Evolutionary conservation across 2,797 vertebrate species (phyloP).

Genomic region (Periophthalmus magnuspinnatus): DNA sequence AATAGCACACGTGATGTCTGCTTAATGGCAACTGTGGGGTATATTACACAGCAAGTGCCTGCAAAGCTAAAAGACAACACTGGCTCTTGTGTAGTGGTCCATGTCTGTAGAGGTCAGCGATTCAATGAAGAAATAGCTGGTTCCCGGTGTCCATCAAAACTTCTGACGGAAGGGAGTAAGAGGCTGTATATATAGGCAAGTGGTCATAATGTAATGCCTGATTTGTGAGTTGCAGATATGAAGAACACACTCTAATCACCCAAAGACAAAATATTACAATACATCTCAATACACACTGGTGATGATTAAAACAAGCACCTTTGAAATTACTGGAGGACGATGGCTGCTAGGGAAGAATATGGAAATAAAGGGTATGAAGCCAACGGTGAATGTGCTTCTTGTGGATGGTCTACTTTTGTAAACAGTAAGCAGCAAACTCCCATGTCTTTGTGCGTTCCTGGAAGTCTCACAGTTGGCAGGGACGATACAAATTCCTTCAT

Average conservation of each 20-base stretch:
- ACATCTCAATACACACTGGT: conserved; percentile 59
- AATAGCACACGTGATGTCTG: not conserved
- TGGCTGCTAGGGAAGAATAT: conserved; percentile 2
- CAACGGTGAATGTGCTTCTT: conserved; percentile 65
- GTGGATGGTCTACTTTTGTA: conserved; percentile 64
- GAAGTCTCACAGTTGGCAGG: conserved; percentile 65
- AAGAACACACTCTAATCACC: conserved; percentile 44
- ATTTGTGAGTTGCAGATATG: conserved; percentile 11
- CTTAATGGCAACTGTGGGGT: not conserved
- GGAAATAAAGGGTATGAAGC: conserved; percentile 27
- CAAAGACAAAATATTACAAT: conserved; percentile 55
- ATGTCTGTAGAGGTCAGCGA: not conserved
- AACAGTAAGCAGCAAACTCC: conserved; percentile 64
- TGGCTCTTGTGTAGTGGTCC: not conserved
- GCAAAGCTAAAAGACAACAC: not conserved
- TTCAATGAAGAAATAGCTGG: not conserved
- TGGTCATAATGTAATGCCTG: conserved; percentile 7
- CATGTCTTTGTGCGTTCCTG: conserved; percentile 38
- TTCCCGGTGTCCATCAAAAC: not conserved
- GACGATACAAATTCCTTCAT: conserved; percentile 45
- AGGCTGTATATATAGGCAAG: not conserved
- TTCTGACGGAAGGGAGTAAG: not conserved
- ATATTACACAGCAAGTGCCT: not conserved
- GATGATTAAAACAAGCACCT: conserved; percentile 23
- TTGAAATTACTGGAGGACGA: not conserved